Evolutionary conservation across 2,797 vertebrate species (phyloP), one percentile per base, ranked within the genome.

Genomic region (Lepus oiostolus): DNA sequence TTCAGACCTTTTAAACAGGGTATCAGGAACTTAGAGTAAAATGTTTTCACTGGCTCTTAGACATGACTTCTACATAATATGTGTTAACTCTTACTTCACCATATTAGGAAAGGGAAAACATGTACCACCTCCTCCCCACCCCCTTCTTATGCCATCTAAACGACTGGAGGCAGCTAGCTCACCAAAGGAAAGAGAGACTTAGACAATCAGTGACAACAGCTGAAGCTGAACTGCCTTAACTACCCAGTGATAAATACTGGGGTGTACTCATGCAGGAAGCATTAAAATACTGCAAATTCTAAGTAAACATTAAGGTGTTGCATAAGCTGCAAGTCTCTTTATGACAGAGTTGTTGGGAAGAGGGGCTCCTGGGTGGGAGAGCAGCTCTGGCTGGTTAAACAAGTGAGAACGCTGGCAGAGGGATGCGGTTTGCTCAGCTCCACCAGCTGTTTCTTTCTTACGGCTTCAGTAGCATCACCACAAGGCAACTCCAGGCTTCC

Each of bases 21-120:
- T 14, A 22, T 26, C 50, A 24, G 50, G 14, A 83, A 47, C 47
- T 93, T 88, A 88, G 84, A 47, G 22, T 42, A 26, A 71, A 72
- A 89, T 52, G 83, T 76, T 72, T 65, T 65, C 28, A 38, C 47
- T 80, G 47, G 35, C 24, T 90, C 94, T 94, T 68, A 91, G 22
- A 85, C 2, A n/a, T 90, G 54, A 87, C 62, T 76, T 93, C 63
- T 63, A 88, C 32, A 87, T 58, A 60, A 58, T 91, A 35, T 1
- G 35, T 77, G 50, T 89, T 85, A 17, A 92, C 54, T 82, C 63
- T 28, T 38, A 81, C 70, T 85, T 76, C 2, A 86, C 80, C 28
- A 26, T n/a, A 86, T 60, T 68, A 52, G 74, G 32, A 76, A 94
- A 67, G 91, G 72, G 52, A 88, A 93, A 88, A 68, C 50, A 38